A percentile compares a stretch with the other conserved stretches of the same genome.
Evolutionary conservation across 2,797 vertebrate species (phyloP).

Genomic region (Allobates femoralis): DNA sequence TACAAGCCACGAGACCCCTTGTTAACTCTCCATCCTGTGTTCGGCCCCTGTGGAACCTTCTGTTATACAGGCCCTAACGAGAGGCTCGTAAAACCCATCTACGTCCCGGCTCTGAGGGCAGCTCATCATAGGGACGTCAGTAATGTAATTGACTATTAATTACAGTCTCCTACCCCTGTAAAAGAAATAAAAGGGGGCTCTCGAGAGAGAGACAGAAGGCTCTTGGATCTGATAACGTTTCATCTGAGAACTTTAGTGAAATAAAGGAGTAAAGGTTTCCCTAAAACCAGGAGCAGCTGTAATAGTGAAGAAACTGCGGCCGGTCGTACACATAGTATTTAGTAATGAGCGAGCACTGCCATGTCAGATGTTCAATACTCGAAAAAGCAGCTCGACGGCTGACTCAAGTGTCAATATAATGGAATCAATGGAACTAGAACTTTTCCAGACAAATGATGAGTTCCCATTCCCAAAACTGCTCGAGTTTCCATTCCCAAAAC

Average conservation of each 20-base stretch:
- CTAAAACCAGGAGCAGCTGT: not conserved
- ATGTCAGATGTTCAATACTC: no score
- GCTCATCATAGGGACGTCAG: not conserved
- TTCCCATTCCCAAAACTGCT: no score
- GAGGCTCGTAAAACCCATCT: not conserved
- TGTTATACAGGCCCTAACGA: not conserved
- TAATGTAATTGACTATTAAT: not conserved
- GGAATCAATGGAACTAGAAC: no score
- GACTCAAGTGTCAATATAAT: no score
- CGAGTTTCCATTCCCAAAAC: no score
- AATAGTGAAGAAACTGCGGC: not conserved
- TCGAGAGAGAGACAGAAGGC: no score
- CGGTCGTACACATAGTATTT: no score
- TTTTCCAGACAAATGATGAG: no score
- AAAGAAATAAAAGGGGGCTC: not conserved
- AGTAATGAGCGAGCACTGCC: no score
- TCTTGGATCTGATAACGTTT: not conserved
- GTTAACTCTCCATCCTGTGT: not conserved
- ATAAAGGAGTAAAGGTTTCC: not conserved
- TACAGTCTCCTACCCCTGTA: not conserved
- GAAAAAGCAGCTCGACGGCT: no score
- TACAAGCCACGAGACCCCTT: not conserved
- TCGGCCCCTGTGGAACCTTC: not conserved
- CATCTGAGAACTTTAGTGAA: not conserved
- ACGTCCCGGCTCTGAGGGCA: not conserved